Conservation (phyloP, 2,113 vertebrate species). For the Donacobius atricapilla region DNA sequence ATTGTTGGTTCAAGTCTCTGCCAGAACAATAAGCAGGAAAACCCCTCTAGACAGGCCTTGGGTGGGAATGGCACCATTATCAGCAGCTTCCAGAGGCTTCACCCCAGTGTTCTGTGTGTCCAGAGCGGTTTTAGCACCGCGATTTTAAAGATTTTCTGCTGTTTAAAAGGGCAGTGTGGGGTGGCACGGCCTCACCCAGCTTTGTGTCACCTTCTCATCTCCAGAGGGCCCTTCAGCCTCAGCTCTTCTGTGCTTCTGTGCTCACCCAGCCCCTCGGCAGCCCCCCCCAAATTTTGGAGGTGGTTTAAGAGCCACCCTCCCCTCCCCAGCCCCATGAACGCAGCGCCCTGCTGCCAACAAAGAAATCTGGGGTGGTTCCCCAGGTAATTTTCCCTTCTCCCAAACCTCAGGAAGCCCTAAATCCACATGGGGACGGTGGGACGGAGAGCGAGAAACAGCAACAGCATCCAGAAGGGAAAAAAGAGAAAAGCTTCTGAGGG, state of each 20-base stretch:
- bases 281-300: not conserved
- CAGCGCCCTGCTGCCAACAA: not conserved
- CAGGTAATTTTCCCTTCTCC: not conserved
- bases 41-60: not conserved
- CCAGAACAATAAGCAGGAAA: not conserved
- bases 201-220: not conserved
- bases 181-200: not conserved
- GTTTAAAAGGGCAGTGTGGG: not conserved
- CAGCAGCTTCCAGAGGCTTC: not conserved
- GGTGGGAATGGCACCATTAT: not conserved
- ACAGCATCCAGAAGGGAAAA: too few species aligned
- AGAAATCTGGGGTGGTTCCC: not conserved
- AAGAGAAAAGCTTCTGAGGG: rapidly evolving
- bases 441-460: not conserved
- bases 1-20: not conserved
- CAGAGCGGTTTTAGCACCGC: not conserved
- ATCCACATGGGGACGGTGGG: not conserved
- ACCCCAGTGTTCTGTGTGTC: not conserved
- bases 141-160: not conserved
- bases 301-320: not conserved
- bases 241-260: not conserved
- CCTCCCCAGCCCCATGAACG: not conserved
- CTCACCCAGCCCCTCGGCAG: not conserved
- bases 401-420: not conserved
- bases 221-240: not conserved